Evolutionary conservation across 92 coral and sea anemone genomes (phyloP), one percentile per base, ranked within the genome.

Genomic region (Bergia sp.): DNA sequence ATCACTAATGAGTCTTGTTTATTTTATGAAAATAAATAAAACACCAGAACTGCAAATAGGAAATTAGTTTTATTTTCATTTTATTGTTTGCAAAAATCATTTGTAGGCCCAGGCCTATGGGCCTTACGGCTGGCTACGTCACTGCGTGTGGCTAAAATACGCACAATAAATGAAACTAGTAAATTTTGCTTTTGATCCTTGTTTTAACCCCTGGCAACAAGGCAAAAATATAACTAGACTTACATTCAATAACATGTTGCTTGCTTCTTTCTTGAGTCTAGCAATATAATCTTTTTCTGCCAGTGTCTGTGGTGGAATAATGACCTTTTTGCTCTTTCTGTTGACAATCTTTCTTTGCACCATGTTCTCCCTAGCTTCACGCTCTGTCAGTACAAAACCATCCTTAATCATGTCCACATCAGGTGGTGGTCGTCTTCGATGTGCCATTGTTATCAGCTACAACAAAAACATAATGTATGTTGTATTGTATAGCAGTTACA

Each of bases 391-490:
- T 41, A 97, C 89, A 89, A 96, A 97, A 36, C 99, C 99, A 86
- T 97, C 58, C 55, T 95, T 92, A 76, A 97, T 96, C 94, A 95
- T 91, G 53, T 95, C 97, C 43, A 95, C 92, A 85, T 97, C 98
- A 64, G 99, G 99, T 5, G 99, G 98, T 71, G 99, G 97, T 20
- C 93, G 82, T 55, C 96, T 91, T 29, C 99, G 86, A 39, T 92
- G 97, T 15, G 97, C 80, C 89, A 97, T 90, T 18, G 91, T 92
- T 39, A 97, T 92, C 39, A 97, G 90, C 99, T 97, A 75, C 44
- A 89, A 76, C 87, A 85, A 36, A n/a, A 15, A 50, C 79, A 69
- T 36, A 36, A 20, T 76, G 53, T n/a, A n/a, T 3, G n/a, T n/a
- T 49, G 76, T 7, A 21, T 11, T 11, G 58, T 53, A 53, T 11